Evolutionary conservation across 1,140 invertebrate species (phyloP).

Genomic region (Ridgeia piscesae): DNA sequence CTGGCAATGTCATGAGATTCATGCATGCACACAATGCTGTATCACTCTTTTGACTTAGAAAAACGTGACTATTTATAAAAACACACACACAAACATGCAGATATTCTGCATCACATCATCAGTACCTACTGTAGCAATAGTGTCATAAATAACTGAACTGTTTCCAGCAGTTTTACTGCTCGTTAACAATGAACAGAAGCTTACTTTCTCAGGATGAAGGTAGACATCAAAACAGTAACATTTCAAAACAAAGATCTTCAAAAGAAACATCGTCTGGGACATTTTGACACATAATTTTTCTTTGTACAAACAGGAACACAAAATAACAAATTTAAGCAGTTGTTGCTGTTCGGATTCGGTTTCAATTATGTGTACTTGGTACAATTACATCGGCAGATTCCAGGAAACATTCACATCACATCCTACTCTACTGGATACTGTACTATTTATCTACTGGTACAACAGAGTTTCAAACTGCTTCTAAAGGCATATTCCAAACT

Average conservation of each 20-base stretch:
- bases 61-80: neutral
- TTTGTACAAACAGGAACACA: neutral
- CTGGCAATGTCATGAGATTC: neutral
- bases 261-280: neutral
- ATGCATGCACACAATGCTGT: neutral
- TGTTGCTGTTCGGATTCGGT: neutral
- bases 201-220: neutral
- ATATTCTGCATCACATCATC: neutral
- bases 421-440: neutral
- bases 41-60: constrained; percentile 2
- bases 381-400: neutral
- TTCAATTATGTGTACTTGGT: neutral
- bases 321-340: neutral
- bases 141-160: neutral
- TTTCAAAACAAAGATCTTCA: neutral
- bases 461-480: neutral
- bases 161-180: neutral
- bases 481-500: neutral
- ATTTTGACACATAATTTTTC: neutral
- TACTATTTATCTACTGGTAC: neutral
- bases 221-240: neutral
- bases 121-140: neutral
- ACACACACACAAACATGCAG: neutral
- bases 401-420: neutral
- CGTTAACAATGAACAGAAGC: neutral